Evolutionary conservation across 37 sponge, comb jelly and placozoan species (phyloP), one percentile per base, ranked within the genome.

Genomic region (Crambe crambe): DNA sequence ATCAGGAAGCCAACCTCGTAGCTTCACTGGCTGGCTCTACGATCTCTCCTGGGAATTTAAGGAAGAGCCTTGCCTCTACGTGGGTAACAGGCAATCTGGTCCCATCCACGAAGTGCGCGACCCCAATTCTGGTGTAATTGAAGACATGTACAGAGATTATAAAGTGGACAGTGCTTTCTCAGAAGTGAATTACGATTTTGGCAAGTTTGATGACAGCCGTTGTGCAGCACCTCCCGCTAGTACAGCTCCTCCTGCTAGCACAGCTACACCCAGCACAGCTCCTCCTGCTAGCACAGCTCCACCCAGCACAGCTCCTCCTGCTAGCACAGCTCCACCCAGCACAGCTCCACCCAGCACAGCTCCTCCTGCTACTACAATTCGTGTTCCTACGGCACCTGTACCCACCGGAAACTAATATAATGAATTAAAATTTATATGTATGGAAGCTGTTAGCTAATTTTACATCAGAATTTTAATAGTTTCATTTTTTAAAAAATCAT

Each of bases 51-150:
- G 90, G 90, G 75, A 78, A 32, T 32, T 34, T 30, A 30, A 29
- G 20, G 60, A 56, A 29, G 73, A 58, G 0, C 42, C 30, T 41
- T 89, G 90, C 42, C 61, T 88, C 39, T 81, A 88, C 36, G 82
- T 63, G 37, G 88, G 88, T 2, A 86, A 82, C 74, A 59, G 78
- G 18, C 83, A 81, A 47, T 82, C 42, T 18, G 90, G 90, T 22
- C 80, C 64, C 0, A 58, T 73, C n/a, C 21, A 54, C 43, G 83
- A 88, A 37, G 59, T 74, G 10, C 17, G 27, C 1, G 63, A 75
- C 0, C 68, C 76, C 0, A 77, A 79, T 43, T 81, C 66, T 37
- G 23, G 73, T 38, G 87, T 78, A 1, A 86, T 86, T 73, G 91
- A 85, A 47, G 15, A 61, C 51, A 83, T 63, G 39, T 68, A 58